Evolutionary conservation across 2,797 vertebrate species (phyloP), one percentile per base, ranked within the genome.

Genomic region (Sebastes itinus): DNA sequence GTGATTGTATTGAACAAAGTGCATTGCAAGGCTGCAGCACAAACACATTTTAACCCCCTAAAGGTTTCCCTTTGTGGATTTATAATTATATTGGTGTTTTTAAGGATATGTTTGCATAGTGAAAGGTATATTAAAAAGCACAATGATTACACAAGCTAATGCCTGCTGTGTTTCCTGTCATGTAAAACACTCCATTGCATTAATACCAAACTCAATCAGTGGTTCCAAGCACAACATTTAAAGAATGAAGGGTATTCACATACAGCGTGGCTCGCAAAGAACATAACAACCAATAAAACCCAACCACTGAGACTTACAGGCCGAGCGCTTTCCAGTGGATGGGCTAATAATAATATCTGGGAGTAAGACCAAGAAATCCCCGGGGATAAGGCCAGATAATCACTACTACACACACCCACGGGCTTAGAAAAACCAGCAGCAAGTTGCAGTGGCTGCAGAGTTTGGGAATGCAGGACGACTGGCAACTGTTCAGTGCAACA

Each of bases 311-410:
- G 85, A 88, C 78, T 75, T 77, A 82, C 66, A 77, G 76, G 72
- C 76, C 38, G 66, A 83, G 70, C 73, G 71, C 75, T 73, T 64
- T 27, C 61, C 77, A 67, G 69, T 1, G 54, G 83, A 85, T 72
- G 75, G 75, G 64, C 86, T 91, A 83, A 86, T 87, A 85, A 89
- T 84, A 92, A 87, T 89, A 87, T 90, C 86, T 85, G 67, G 74
- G 60, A 91, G 78, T 68, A 83, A 87, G 66, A 88, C 84, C 72
- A 82, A 89, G 70, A 86, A 81, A 83, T 81, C 86, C 73, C 56
- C 2, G 5, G 61, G 78, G 89, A 85, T 81, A 81, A 84, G 73
- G 80, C 78, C 80, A 78, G 77, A 87, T 88, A 86, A 91, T 88
- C 84, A 85, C 56, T 49, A 11, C 58, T 68, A 35, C 80, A 80